phyloP scores from a whole-genome alignment of 2,797 vertebrate genomes.

The Choloepus didactylus region DNA sequence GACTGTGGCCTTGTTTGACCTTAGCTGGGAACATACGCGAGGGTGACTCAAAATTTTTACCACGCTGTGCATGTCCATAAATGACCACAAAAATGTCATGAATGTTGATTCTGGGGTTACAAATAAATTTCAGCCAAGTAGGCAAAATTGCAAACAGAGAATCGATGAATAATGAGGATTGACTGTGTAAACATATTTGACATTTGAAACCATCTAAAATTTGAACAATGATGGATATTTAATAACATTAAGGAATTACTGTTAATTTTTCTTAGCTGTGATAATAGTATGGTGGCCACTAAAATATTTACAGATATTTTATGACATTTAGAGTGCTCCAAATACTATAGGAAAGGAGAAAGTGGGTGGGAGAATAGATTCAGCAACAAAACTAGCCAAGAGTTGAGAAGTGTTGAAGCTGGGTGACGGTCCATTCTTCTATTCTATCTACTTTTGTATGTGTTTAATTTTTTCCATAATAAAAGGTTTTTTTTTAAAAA shows the following conservation, averaged over 20 bases:
- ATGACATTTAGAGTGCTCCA: not conserved
- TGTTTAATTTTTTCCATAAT: not conserved
- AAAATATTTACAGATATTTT: not conserved
- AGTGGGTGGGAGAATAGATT: not conserved
- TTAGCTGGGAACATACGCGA: no score
- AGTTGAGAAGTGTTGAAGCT: not conserved
- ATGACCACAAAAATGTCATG: no score
- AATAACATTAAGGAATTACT: not conserved
- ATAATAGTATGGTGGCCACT: not conserved
- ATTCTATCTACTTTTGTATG: not conserved
- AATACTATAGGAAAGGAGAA: not conserved
- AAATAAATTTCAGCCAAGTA: no score
- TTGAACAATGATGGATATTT: not conserved
- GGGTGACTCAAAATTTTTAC: no score
- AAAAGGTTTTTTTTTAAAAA: not conserved
- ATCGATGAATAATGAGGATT: no score
- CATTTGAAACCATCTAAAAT: not conserved
- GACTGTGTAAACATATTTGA: not conserved
- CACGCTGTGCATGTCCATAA: no score
- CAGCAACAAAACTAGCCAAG: constrained; percentile 1
- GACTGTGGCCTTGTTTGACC: no score
- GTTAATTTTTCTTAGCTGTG: not conserved
- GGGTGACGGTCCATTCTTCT: not conserved
- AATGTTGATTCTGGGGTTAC: no score
- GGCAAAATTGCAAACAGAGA: no score